Evolutionary conservation across 2,113 vertebrate genomes (phyloP).

Genomic region (Pelobates fuscus): DNA sequence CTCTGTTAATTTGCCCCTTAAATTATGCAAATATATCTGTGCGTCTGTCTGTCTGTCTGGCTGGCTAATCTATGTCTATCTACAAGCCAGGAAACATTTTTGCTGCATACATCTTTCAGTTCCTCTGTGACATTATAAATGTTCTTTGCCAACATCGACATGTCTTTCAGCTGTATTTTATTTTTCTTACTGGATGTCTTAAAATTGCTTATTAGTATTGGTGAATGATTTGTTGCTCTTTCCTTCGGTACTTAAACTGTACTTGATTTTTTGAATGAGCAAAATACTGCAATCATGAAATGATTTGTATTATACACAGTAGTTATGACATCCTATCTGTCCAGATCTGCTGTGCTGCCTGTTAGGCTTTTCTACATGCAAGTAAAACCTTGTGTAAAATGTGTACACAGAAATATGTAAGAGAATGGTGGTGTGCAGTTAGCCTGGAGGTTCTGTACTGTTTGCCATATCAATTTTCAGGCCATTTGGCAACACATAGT

Average conservation of each 20-base stretch:
- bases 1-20: too few species aligned
- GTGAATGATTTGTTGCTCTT: conserved; percentile 30
- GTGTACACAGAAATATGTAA: conserved; percentile 58
- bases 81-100: too few species aligned
- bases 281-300: conserved; percentile 38
- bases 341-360: conserved; percentile 60
- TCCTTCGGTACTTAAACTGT: conserved; percentile 33
- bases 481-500: conserved; percentile 50
- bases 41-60: too few species aligned
- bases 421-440: conserved; percentile 50
- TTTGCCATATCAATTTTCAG: conserved; percentile 53
- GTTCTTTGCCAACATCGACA: too few species aligned
- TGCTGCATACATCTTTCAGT: too few species aligned
- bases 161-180: too few species aligned
- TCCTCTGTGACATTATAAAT: too few species aligned
- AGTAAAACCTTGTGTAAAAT: conserved; percentile 57
- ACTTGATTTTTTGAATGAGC: conserved; percentile 55
- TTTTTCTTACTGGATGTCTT: background rate
- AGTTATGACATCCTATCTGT: conserved; percentile 59
- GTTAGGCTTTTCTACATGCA: conserved; percentile 55
- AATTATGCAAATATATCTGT: too few species aligned
- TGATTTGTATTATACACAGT: conserved; percentile 54
- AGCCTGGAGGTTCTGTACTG: conserved; percentile 52
- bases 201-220: conserved; percentile 17
- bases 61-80: too few species aligned